A percentile compares a stretch with the other conserved stretches of the same genome.
Evolutionary conservation across 2,888 invertebrate species (phyloP).

Genomic region (Harpagoxenus sublaevis): DNA sequence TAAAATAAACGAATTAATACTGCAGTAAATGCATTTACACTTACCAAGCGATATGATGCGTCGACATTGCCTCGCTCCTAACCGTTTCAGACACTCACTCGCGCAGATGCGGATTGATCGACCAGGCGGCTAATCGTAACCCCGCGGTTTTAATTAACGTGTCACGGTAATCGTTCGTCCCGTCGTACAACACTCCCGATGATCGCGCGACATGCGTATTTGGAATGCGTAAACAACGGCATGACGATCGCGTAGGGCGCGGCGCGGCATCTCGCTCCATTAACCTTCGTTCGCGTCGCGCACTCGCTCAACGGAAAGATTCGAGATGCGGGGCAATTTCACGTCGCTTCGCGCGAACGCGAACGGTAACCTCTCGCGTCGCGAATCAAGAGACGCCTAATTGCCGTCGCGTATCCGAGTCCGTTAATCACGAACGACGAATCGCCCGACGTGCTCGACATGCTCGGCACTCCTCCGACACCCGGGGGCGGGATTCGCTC

Average conservation of each 20-base stretch:
- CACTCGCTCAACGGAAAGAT: too few species aligned
- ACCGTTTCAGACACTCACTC: not conserved
- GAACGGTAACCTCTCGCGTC: too few species aligned
- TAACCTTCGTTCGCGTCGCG: not conserved
- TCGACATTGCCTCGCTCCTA: not conserved
- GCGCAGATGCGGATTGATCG: conserved; percentile 8
- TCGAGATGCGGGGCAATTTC: not conserved
- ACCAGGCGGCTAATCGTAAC: not conserved
- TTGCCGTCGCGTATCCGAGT: not conserved
- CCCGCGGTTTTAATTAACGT: conserved; percentile 26
- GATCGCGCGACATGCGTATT: not conserved
- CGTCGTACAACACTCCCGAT: not conserved
- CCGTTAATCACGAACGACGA: not conserved
- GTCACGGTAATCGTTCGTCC: not conserved
- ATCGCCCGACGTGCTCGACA: not conserved
- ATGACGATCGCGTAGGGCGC: not conserved
- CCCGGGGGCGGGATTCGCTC: not conserved
- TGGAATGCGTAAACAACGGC: not conserved
- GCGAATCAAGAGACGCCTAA: not conserved
- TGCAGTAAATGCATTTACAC: conserved; percentile 1
- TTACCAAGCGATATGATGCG: not conserved
- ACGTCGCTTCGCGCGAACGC: not conserved
- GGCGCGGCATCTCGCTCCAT: not conserved
- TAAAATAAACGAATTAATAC: conserved; percentile 4
- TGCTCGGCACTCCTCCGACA: not conserved